Percentiles rank a stretch among this genome's conserved stretches.
Evolutionary conservation across 1,140 invertebrate genomes (phyloP).

Genomic region (Copidosoma floridanum): DNA sequence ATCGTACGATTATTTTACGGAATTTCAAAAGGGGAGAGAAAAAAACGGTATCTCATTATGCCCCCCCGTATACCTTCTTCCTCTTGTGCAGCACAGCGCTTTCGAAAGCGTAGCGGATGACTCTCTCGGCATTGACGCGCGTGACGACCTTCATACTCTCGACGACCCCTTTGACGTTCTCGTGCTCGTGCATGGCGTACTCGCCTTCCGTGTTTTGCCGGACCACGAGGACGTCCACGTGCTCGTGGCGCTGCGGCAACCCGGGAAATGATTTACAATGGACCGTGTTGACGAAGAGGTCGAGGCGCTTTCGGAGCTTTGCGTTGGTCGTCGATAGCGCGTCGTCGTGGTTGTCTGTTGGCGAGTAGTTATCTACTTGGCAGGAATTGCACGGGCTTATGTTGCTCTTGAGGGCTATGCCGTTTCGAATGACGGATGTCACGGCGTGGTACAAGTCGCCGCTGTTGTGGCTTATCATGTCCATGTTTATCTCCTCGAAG

Average conservation of each 20-base stretch:
- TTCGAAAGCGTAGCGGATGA: constrained; percentile 94
- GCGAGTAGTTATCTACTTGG: constrained; percentile 70
- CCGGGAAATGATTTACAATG: constrained; percentile 92
- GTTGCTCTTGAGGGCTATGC: constrained; percentile 91
- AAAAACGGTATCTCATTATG: too few relatives aligned
- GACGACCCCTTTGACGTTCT: constrained; percentile 89
- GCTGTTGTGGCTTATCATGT: constrained; percentile 77
- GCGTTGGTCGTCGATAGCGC: too few relatives aligned
- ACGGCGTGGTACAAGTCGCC: constrained; percentile 90
- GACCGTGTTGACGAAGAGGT: constrained; percentile 94
- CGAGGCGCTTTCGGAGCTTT: constrained; percentile 85
- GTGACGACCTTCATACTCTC: constrained; percentile 98
- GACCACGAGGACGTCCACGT: constrained; percentile 92
- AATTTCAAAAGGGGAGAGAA: too few relatives aligned
- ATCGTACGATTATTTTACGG: too few relatives aligned
- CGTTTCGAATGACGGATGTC: constrained; percentile 92
- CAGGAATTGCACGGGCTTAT: constrained; percentile 88
- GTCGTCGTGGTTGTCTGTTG: constrained; percentile 74
- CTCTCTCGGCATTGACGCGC: constrained; percentile 83
- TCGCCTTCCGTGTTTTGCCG: constrained; percentile 94
- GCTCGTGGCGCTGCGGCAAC: constrained; percentile 76
- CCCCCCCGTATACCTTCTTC: constrained; percentile 88
- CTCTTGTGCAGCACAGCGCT: constrained; percentile 84
- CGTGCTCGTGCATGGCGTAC: constrained; percentile 96
- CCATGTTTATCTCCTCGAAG: constrained; percentile 91